Evolutionary conservation across 2,113 vertebrate genomes (phyloP), one percentile per base, ranked within the genome.

Genomic region (Uropsilus gracilis): DNA sequence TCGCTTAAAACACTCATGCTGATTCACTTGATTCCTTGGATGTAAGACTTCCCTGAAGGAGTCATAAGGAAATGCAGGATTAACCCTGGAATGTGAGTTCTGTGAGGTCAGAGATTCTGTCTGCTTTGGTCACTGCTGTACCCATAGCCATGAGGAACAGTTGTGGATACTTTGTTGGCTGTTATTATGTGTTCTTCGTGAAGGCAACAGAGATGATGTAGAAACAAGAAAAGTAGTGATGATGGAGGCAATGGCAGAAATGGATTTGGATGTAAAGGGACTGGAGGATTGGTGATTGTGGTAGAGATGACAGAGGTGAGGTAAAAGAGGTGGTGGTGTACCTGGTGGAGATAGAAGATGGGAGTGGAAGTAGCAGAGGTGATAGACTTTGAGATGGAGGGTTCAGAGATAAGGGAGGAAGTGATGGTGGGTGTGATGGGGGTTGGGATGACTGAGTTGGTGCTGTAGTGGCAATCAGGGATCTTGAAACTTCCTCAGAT

Each of bases 381-480:
- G 57, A 30, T 30, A 17, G 59, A 61, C 26, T 61, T 26, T 11
- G 26, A 44, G 32, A 6, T 10, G 30, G 42, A 81, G 24, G 6
- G 30, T 3, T 0, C n/a, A 14, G 16, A 34, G 61, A 20, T 7
- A 34, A 32, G 5, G 7, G 18, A 6, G 26, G 57, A 28, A 28
- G 7, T 20, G 39, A 39, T 12, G 59, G 22, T 0, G 6, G 42
- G 5, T 26, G 18, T 0, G 46, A 37, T 13, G 39, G 16, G 2
- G 53, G 59, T 28, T 6, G 26, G 24, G 59, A 61, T 30, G 59
- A 26, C 11, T 4, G 59, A 30, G 10, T 61, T 68, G 44, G 55
- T 32, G 18, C 12, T 22, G 28, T n/a, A 11, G 13, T 68, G 48
- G 39, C 14, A 2, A 1, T 8, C 1, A 0, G 17, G 42, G 30